Conservation (phyloP, 2,797 vertebrate genomes). For the Hylomyscus alleni region DNA sequence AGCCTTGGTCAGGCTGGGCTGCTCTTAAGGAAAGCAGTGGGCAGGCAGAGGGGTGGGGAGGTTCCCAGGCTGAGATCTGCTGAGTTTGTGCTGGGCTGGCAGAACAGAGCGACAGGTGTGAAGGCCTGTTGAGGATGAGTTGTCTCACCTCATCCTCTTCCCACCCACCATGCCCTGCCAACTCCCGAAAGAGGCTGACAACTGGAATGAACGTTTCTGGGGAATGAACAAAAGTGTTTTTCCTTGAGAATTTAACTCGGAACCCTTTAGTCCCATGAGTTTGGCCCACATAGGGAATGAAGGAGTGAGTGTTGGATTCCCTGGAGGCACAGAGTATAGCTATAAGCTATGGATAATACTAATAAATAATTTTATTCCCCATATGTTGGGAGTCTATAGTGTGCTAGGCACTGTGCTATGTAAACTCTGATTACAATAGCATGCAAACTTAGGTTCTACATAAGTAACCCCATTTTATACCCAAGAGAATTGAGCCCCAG, state of each 20-base stretch:
- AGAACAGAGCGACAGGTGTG: not conserved
- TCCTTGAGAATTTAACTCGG: not conserved
- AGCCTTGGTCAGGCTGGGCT: not conserved
- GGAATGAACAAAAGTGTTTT: not conserved
- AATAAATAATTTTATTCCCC: too few relatives aligned
- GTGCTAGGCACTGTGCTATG: not conserved
- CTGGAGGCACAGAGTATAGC: not conserved
- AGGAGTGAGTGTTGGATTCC: not conserved
- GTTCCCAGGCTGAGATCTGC: not conserved
- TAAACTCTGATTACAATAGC: not conserved
- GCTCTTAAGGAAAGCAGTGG: slow-evolving; percentile 65
- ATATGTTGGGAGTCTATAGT: not conserved
- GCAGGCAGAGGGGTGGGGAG: not conserved
- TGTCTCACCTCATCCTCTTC: not conserved
- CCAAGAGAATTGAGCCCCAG: not conserved
- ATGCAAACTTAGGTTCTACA: not conserved
- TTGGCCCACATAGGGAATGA: not conserved
- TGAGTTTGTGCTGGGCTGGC: slow-evolving; percentile 54
- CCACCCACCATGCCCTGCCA: not conserved
- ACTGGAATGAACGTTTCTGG: not conserved
- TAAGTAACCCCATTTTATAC: not conserved
- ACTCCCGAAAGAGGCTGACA: not conserved
- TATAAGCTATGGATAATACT: not conserved
- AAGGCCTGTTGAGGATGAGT: not conserved
- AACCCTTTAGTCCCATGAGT: rapidly evolving